phyloP scores from a whole-genome alignment of 2,113 vertebrate species.

The Dendropsophus ebraccatus region DNA sequence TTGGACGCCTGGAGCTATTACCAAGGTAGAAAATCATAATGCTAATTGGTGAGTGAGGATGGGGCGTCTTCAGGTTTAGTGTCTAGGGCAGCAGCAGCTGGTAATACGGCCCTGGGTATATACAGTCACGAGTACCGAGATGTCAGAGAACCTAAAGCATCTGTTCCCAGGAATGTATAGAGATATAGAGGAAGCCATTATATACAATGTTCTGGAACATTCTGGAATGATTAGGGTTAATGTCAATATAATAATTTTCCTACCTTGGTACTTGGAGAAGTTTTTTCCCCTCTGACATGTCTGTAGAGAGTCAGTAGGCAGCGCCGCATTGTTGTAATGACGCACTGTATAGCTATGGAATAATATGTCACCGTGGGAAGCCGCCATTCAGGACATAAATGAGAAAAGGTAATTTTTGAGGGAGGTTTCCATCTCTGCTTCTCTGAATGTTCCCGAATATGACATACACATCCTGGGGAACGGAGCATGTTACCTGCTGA shows the following conservation, averaged over 20 bases:
- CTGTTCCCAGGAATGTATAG: no score
- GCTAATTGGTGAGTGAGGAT: no score
- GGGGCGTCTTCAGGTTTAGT: no score
- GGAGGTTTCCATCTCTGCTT: not conserved
- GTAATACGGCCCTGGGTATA: no score
- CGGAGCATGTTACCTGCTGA: not conserved
- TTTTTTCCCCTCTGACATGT: not conserved
- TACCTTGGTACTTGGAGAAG: not conserved
- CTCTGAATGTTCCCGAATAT: not conserved
- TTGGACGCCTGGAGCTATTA: no score
- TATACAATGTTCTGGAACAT: not conserved
- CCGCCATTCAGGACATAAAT: slow-evolving; percentile 5
- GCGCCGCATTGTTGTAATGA: not conserved
- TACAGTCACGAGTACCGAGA: not conserved
- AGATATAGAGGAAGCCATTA: no score
- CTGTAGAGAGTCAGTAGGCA: not conserved
- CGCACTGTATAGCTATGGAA: not conserved
- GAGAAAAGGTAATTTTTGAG: not conserved
- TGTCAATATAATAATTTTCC: not conserved
- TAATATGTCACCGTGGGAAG: slow-evolving; percentile 11
- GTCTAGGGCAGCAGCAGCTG: no score
- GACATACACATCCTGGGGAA: not conserved
- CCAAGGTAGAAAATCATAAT: no score
- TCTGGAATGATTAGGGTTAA: not conserved
- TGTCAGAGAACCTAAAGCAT: not conserved